A percentile compares a stretch with the other conserved stretches of the same genome.
These are phyloP conservation scores for Phalacrocorax aristotelis DNA, from an alignment of 2,113 vertebrate genomes.

Conservation along the genomic window DNA sequence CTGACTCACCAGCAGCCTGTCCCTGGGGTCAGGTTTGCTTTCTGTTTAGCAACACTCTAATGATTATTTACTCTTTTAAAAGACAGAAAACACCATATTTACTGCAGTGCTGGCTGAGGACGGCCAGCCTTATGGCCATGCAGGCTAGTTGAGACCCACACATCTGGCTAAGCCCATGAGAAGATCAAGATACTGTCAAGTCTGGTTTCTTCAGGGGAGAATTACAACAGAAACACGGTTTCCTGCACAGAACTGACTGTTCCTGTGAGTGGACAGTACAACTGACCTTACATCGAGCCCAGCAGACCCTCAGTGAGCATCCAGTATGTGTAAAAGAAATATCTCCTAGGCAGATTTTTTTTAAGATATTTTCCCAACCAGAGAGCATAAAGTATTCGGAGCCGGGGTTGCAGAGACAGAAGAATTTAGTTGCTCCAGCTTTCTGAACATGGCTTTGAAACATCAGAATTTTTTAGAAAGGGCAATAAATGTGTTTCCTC, in stretches of 20 bases:
- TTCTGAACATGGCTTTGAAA: conserved; percentile 22
- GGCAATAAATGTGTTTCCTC: conserved; percentile 64
- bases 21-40: background rate
- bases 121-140: background rate
- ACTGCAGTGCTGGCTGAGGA: background rate
- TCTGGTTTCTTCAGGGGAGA: background rate
- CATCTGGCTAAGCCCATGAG: background rate
- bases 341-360: background rate
- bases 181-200: background rate
- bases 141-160: background rate
- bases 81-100: background rate
- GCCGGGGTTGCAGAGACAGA: background rate
- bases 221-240: background rate
- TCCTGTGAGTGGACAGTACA: background rate
- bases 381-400: background rate
- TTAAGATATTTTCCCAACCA: conserved; percentile 3
- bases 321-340: background rate
- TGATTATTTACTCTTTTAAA: background rate
- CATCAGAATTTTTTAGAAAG: conserved; percentile 46
- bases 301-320: background rate
- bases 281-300: background rate
- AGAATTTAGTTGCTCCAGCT: background rate
- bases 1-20: background rate
- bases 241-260: conserved; percentile 16
- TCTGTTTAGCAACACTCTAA: background rate